Base-by-base conservation (phyloP, 2,113 vertebrate genomes). In the Psilopogon haemacephalus region DNA sequence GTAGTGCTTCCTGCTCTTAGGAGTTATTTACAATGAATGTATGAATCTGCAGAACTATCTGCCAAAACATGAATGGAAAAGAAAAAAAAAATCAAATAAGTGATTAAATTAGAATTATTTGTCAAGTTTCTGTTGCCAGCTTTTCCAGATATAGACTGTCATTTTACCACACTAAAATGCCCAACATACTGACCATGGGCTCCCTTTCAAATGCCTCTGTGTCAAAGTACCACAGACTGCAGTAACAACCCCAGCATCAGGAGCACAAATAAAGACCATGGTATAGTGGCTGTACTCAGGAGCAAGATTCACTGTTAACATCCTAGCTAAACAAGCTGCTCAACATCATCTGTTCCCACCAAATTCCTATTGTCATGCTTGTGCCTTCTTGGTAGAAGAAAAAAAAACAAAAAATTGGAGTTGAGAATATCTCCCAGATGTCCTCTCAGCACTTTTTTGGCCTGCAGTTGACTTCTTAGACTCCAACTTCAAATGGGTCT, bases 1-100 rank as follows among this genome's bases (percentile, higher is more conserved):
- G 82, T 72, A 91, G 85, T 84, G 85, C 62, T 86, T 94, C 69
- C 82, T 95, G 60, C 87, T 94, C 75, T 88, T 83, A 88, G 21
- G 71, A 95, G 71, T 91, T 94, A 94, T 94, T 95, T 94, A 94
- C 82, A 88, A 79, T 52, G 81, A 74, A 86, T 92, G 85, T 95
- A 91, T 94, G 78, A 94, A 84, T 78, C 82, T 95, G 91, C 84
- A 93, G 80, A 94, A 86, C 58, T 92, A 80, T 80, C 65, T 88
- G 89, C 89, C 87, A 94, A 80, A 83, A 94, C 67, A 69, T 63
- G 77, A 77, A 54, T 11, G 27, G 3, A 24, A 19, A 19, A 11
- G 16, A 32, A 44, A 46, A 17, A 44, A 30, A 48, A 35, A 18
- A 50, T 44, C 55, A 83, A 86, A 8, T 8, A 81, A 84, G 63